Evolutionary conservation across 2,888 invertebrate genomes (phyloP), one percentile per base, ranked within the genome.

Genomic region (Globia sparganii): DNA sequence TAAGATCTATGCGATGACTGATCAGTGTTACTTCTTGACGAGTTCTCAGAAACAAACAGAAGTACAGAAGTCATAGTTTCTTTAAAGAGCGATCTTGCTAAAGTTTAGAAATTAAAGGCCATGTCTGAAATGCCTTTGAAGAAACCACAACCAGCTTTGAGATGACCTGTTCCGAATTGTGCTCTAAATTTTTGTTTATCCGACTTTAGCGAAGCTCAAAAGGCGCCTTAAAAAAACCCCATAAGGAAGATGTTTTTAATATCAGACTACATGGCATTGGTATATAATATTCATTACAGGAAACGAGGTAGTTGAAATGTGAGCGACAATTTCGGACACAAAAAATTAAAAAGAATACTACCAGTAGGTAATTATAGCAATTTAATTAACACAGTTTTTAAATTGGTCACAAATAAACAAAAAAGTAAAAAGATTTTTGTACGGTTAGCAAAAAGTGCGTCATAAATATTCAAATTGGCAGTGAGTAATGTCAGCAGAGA

Each of bases 401-500:
- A 69, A 62, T 43, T 31, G 37, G 8, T 25, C 49, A 53, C 49
- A 56, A 37, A 67, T 62, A 34, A 65, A 31, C 59, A 59, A 53
- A 72, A 37, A 59, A 56, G 8, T n/a, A 9, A 21, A 28, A 43
- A 6, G 2, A 31, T 15, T 43, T 40, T 67, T 37, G 59, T 21
- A 37, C 40, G 28, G 31, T 43, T 15, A 31, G 28, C 31, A 72
- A 74, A 77, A 76, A 74, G 74, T 53, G 31, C 25, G 46, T 66
- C 68, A 76, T 82, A 59, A 72, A 74, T 81, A 85, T 83, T 84
- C 81, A 83, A 56, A 65, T 71, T 28, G 18, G 34, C 25, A 65
- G 15, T 76, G 61, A 85, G 75, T 64, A 72, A 81, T 69, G 46
- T 75, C 46, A 53, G 73, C 53, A 68, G 77, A 84, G 87, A 88